Percentiles rank a stretch among this genome's conserved stretches.
phyloP scores from a whole-genome alignment of 2,113 vertebrate genomes.

The Oryzias curvinotus region DNA sequence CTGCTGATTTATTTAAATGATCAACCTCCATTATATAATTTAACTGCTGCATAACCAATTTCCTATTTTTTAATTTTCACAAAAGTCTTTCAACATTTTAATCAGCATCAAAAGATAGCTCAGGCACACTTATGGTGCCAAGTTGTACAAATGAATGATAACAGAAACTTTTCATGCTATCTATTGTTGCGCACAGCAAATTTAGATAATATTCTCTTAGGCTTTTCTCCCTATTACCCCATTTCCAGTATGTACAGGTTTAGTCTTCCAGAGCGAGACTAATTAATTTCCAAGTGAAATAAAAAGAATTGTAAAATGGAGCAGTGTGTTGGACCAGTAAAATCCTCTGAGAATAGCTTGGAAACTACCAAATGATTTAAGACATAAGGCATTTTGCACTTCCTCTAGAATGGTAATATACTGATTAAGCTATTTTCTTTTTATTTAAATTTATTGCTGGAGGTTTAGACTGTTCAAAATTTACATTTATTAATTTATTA shows the following conservation, averaged over 20 bases:
- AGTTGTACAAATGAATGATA: not conserved
- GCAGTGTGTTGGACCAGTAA: constrained; percentile 35
- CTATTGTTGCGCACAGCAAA: constrained; percentile 35
- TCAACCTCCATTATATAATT: too few relatives aligned
- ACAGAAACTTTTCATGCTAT: constrained; percentile 37
- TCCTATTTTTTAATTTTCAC: too few relatives aligned
- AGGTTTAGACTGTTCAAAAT: too few relatives aligned
- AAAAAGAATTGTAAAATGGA: constrained; percentile 28
- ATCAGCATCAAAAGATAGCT: too few relatives aligned
- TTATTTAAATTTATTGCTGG: too few relatives aligned
- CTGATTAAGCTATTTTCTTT: too few relatives aligned
- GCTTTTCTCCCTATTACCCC: constrained; percentile 57
- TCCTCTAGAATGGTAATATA: not conserved
- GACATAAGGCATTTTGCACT: constrained; percentile 3
- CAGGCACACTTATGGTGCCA: too few relatives aligned
- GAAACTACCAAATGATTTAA: constrained; percentile 13
- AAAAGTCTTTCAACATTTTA: too few relatives aligned
- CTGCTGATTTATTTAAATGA: too few relatives aligned
- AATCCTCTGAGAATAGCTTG: constrained; percentile 30
- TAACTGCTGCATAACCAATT: too few relatives aligned
- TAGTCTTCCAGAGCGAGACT: constrained; percentile 62
- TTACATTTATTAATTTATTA: too few relatives aligned
- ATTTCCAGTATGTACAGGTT: constrained; percentile 43
- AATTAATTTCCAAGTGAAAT: constrained; percentile 63
- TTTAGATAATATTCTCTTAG: constrained; percentile 67